Evolutionary conservation across 2,888 invertebrate genomes (phyloP), one percentile per base, ranked within the genome.

Genomic region (Cyaniris semiargus): DNA sequence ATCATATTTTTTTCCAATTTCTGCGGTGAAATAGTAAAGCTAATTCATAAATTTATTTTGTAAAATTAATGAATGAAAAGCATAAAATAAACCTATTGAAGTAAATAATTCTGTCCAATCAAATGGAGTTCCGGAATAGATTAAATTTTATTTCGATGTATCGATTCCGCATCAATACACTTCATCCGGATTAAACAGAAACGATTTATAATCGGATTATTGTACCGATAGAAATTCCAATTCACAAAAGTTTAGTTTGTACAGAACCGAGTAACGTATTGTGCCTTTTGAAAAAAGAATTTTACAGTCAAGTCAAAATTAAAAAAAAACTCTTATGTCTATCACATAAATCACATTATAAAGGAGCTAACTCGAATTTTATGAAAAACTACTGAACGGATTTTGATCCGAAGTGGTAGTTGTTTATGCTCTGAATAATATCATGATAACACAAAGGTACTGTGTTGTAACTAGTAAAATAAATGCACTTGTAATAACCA

Each of bases 161-260:
- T 48, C 74, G 48, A 27, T 53, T 18, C 27, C 53, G 53, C 74
- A 18, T 27, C 74, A 48, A 7, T 53, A 18, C n/a, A 48, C 53
- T 53, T 7, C 48, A 53, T 74, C 53, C 48, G 74, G 48, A 74
- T 74, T 23, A 27, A 53, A 21, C 27, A 53, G 27, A 53, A 74
- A 53, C 74, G 74, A 74, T 23, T 74, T 31, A 48, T 74, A 74
- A 74, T 74, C 74, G 74, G 74, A 74, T 74, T 74, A 74, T 27
- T 18, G 74, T 66, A 66, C 13, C 27, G 27, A 66, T 66, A 66
- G 66, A 66, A 66, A 66, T 18, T 27, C 66, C 13, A 18, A 31
- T 31, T 66, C 66, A 60, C 13, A 66, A 66, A 66, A 27, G 27
- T 66, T 66, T 66, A 31, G 13, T 72, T 72, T 72, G 44, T 44